Evolutionary conservation across 2,113 vertebrate species (phyloP), one percentile per base, ranked within the genome.

Genomic region (Anguilla rostrata): DNA sequence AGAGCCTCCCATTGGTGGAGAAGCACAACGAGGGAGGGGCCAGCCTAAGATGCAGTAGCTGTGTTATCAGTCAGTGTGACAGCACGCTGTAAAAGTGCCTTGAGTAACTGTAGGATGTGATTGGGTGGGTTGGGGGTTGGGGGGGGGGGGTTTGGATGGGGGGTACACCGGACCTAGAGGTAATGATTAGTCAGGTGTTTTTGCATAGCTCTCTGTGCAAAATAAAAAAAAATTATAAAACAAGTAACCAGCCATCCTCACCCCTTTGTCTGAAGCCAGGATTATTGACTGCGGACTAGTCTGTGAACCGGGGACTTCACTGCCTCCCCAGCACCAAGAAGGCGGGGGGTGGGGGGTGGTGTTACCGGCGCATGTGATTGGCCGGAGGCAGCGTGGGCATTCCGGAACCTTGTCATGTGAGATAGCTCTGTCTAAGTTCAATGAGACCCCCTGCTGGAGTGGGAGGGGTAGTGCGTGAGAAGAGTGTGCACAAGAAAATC

Each of bases 171-270:
- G 71, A 83, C 82, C 49, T 53, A 60, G 86, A 53, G 60, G 39
- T 71, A 40, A 79, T 14, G 43, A 11, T 78, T 53, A 57, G 75
- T 53, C 63, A 60, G 83, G 16, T 41, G 90, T 87, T 84, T 85
- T 92, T 91, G 91, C 90, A 91, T 89, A 91, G 90, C 86, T 90
- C 82, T 90, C 88, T 88, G 90, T 90, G 84, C 88, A 85, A 85
- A 85, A 87, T 46, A 85, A 57, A 80, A n/a, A 22, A 26, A 60
- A 84, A 56, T 56, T 56, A 9, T 56, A 18, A 60, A 60, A 53
- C 0, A 57, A 20, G 81, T 60, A 29, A 18, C 16, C 60, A 71
- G 79, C 60, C 84, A n/a, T 57, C n/a, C 12, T 41, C 12, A 84
- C 49, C 83, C 49, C 53, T 81, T 81, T 12, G 14, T 75, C 40